These are phyloP conservation scores for Lasius platythorax DNA, from an alignment of 2,888 invertebrate genomes.

Conservation along the genomic window DNA sequence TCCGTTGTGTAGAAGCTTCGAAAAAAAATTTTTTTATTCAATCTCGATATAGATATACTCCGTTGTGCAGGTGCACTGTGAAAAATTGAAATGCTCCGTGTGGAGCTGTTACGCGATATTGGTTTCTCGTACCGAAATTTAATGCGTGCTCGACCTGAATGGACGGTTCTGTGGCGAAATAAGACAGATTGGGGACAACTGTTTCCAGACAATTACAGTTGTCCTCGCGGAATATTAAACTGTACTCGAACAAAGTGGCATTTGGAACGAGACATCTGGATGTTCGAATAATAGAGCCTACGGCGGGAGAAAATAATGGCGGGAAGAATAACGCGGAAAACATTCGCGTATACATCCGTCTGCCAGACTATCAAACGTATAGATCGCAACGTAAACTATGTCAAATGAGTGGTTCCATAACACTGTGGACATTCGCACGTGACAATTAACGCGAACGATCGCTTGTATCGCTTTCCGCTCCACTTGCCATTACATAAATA, in stretches of 20 bases:
- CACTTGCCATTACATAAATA: constrained; percentile 47
- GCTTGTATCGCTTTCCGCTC: constrained; percentile 58
- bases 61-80: constrained; percentile 11
- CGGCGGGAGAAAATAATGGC: constrained; percentile 10
- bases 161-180: constrained; percentile 37
- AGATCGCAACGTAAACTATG: constrained; percentile 23
- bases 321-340: constrained; percentile 20
- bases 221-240: constrained; percentile 19
- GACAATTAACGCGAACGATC: constrained; percentile 64
- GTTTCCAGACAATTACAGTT: constrained; percentile 14
- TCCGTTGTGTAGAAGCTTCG: background rate
- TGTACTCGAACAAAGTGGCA: constrained; percentile 18
- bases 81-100: constrained; percentile 42
- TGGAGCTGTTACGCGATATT: constrained; percentile 40
- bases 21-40: background rate
- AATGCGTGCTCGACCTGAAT: constrained; percentile 29
- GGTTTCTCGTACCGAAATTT: constrained; percentile 50
- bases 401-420: constrained; percentile 42
- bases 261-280: constrained; percentile 5
- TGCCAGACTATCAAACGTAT: background rate
- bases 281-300: constrained; percentile 2
- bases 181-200: constrained; percentile 37
- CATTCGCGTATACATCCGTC: constrained; percentile 5
- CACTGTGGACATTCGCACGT: constrained; percentile 38
- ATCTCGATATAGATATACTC: constrained; percentile 11